Evolutionary conservation across 1,140 invertebrate genomes (phyloP), one percentile per base, ranked within the genome.

Genomic region (Condylostylus longicornis): DNA sequence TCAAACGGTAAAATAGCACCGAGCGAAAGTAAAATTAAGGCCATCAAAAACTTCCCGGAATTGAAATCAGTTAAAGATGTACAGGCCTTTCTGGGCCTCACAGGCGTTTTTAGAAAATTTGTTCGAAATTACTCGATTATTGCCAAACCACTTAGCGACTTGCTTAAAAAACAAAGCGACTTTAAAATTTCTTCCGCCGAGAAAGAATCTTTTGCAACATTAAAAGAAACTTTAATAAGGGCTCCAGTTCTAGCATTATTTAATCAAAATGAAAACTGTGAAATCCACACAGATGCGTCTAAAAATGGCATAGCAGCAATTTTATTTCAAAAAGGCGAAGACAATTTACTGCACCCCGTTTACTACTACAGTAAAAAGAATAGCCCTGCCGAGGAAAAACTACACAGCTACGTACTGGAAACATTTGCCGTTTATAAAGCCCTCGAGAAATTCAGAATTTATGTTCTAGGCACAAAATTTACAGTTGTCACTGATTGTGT

Each of bases 71-170:
- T 35, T 2, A 52, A 52, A 14, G 18, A 41, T 25, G 36, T 54
- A 5, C 51, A 61, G 29, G 37, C 33, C 19, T 58, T 51, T 35
- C 28, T 48, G 4, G 53, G 57, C 9, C 31, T 61, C 31, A 49
- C 47, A 3, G 46, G 48, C 18, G 58, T 57, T 46, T 58, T 61
- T 37, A 27, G 52, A 10, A 46, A 44, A 42, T 54, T 55, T 40
- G 49, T 55, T 9, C 30, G 37, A 14, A 33, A 30, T 19, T 59
- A 43, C 30, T 27, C 51, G 8, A 33, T 38, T 19, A 44, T 50
- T 8, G 49, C 47, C 6, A 39, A 37, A 37, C 52, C 54, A 2
- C 27, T 57, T 18, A 18, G 41, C 13, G 22, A 37, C 12, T 15
- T 51, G 5, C 20, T 45, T 5, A 40, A 34, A 17, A 42, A 33